Evolutionary conservation across 1,140 invertebrate species (phyloP).

Genomic region (Pogonomyrmex barbatus): DNA sequence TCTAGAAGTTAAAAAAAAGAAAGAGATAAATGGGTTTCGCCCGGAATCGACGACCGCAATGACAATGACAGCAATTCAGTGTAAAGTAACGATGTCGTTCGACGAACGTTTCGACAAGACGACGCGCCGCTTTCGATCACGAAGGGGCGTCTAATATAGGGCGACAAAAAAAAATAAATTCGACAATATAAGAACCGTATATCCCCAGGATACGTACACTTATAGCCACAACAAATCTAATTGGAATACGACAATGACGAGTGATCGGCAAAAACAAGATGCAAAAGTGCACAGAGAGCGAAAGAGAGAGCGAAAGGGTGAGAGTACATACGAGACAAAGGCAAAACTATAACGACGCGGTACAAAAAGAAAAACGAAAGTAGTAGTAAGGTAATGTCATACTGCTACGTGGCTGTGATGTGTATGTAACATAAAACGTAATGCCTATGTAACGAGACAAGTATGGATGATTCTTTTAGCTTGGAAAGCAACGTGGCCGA

Average conservation of each 20-base stretch:
- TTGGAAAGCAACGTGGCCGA: conserved; percentile 76
- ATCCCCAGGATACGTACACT: conserved; percentile 33
- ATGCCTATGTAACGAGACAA: conserved; percentile 60
- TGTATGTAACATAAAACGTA: conserved; percentile 56
- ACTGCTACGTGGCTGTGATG: conserved; percentile 64
- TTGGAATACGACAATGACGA: conserved; percentile 38
- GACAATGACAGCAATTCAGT: conserved; percentile 73
- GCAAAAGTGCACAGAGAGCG: conserved; percentile 9
- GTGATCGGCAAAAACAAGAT: conserved; percentile 46
- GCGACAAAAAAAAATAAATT: background rate
- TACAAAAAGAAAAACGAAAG: conserved; percentile 46
- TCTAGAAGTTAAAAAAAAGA: conserved; percentile 28
- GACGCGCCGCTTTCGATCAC: conserved; percentile 42
- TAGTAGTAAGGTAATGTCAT: conserved; percentile 64
- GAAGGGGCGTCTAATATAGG: conserved; percentile 24
- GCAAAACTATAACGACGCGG: conserved; percentile 23
- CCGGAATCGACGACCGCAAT: conserved; percentile 73
- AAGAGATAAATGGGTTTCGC: conserved; percentile 36
- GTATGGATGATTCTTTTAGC: conserved; percentile 75
- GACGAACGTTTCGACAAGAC: conserved; percentile 17
- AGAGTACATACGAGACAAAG: conserved; percentile 16
- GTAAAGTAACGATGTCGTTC: conserved; percentile 46
- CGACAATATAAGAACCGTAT: conserved; percentile 7
- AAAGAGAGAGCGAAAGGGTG: conserved; percentile 55
- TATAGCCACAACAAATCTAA: conserved; percentile 47